These are phyloP conservation scores for Vanessa atalanta DNA, from an alignment of 1,140 invertebrate genomes.

Conservation along the genomic window DNA sequence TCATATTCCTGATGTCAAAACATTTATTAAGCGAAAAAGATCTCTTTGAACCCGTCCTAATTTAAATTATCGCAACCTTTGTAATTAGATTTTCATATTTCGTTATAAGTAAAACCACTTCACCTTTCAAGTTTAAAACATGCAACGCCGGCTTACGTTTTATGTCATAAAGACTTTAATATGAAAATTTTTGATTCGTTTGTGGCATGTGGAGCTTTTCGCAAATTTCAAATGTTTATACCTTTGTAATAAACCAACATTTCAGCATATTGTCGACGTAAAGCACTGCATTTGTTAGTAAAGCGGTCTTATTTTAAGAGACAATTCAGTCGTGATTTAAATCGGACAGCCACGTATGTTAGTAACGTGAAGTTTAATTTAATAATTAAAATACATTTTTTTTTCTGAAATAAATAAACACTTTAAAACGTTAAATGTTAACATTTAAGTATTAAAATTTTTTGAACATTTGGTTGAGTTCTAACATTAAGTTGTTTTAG, in stretches of 20 bases:
- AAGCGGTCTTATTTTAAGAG: slow-evolving; percentile 15
- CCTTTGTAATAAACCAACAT: slow-evolving; percentile 37
- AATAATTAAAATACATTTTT: too few species aligned
- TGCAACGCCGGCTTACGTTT: slow-evolving; percentile 19
- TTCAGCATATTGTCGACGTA: slow-evolving; percentile 38
- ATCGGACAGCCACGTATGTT: background rate
- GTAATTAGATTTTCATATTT: slow-evolving; percentile 41
- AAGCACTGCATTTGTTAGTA: slow-evolving; percentile 22
- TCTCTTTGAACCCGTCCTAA: slow-evolving; percentile 25
- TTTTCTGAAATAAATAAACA: too few species aligned
- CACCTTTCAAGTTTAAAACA: slow-evolving; percentile 33
- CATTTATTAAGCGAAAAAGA: slow-evolving; percentile 31
- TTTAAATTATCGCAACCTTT: slow-evolving; percentile 30
- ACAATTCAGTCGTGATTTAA: slow-evolving; percentile 9
- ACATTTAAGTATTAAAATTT: too few species aligned
- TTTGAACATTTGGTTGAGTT: too few species aligned
- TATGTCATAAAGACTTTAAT: slow-evolving; percentile 38
- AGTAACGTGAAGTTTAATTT: background rate
- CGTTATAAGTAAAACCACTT: slow-evolving; percentile 33
- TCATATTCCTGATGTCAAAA: slow-evolving; percentile 27
- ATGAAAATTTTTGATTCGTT: slow-evolving; percentile 48
- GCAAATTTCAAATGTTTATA: slow-evolving; percentile 45
- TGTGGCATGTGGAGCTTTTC: slow-evolving; percentile 39
- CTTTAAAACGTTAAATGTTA: too few species aligned
- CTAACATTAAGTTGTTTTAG: too few species aligned